A percentile compares a stretch with the other conserved stretches of the same genome.
These are phyloP conservation scores for Galago senegalensis DNA, from an alignment of 2,797 vertebrate genomes.

Conservation along the genomic window DNA sequence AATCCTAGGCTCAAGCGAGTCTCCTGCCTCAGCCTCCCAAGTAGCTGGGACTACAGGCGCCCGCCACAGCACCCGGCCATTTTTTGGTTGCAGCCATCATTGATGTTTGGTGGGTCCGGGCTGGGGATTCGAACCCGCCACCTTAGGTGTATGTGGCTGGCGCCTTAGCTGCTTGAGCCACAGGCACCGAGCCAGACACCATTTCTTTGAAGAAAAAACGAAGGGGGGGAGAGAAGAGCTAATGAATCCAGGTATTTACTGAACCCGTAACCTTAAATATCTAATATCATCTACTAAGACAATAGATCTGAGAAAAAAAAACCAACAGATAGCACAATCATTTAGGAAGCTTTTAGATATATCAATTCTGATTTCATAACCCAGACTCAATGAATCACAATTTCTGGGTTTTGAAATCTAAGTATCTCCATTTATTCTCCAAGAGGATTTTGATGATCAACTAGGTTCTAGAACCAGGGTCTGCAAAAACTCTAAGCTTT, in stretches of 20 bases:
- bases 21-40: no score
- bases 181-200: background rate
- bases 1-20: no score
- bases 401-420: slow-evolving; percentile 58
- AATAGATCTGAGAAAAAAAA: background rate
- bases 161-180: no score
- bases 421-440: background rate
- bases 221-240: background rate
- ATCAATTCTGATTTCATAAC: slow-evolving; percentile 5
- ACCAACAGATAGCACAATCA: background rate
- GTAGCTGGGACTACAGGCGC: no score
- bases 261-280: slow-evolving; percentile 7
- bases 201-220: background rate
- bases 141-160: no score
- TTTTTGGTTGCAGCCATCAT: no score
- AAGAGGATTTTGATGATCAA: slow-evolving; percentile 3
- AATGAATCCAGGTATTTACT: background rate
- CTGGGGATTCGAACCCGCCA: no score
- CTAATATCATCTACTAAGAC: background rate
- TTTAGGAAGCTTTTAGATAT: slow-evolving; percentile 26
- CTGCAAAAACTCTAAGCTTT: slow-evolving; percentile 5
- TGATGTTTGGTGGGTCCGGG: no score
- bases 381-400: background rate
- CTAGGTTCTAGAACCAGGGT: background rate
- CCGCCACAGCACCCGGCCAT: no score